A percentile compares a stretch with the other conserved stretches of the same genome.
These are phyloP conservation scores for Campylorhamphus procurvoides DNA, from an alignment of 2,113 vertebrate genomes.

Conservation along the genomic window DNA sequence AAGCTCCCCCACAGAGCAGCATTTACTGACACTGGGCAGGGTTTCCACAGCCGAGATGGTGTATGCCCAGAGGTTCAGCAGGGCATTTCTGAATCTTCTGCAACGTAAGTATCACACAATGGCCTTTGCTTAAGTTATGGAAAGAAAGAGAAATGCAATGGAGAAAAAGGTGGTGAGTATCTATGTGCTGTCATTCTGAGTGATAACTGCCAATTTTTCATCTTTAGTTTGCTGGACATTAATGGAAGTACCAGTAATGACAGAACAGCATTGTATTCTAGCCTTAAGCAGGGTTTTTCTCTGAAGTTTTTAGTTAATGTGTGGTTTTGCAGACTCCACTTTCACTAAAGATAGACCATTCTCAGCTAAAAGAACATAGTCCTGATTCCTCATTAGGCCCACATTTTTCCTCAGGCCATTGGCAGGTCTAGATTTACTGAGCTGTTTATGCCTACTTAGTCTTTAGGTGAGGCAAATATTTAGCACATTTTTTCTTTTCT, in stretches of 20 bases:
- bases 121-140: background rate
- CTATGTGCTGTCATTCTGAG: background rate
- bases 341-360: background rate
- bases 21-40: conserved; percentile 73
- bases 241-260: background rate
- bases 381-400: background rate
- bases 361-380: background rate
- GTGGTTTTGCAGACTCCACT: background rate
- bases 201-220: background rate
- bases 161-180: background rate
- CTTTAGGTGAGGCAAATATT: background rate
- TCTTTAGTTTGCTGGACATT: background rate
- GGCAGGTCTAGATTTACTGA: background rate
- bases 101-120: conserved; percentile 72
- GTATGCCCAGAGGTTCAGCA: conserved; percentile 78
- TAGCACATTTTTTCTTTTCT: background rate
- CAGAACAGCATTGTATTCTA: background rate
- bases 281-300: background rate
- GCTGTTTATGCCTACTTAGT: background rate
- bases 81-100: conserved; percentile 81
- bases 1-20: conserved; percentile 79
- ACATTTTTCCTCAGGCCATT: background rate
- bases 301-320: background rate
- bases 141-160: background rate
- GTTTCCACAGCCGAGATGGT: conserved; percentile 64